phyloP scores from a whole-genome alignment of 1,140 invertebrate species.

The Pissodes strobi region DNA sequence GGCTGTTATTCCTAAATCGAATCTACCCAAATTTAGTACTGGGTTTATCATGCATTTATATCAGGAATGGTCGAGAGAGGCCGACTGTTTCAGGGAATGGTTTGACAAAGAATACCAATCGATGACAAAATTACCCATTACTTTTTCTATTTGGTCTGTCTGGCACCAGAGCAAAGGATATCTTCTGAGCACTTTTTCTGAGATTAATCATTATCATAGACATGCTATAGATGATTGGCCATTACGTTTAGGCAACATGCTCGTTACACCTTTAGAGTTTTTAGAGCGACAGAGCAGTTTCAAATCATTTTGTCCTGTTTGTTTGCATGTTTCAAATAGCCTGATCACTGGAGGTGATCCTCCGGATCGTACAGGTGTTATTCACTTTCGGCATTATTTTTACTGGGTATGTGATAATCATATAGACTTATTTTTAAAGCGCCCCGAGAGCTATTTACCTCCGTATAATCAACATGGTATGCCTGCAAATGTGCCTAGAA shows the following conservation, averaged over 20 bases:
- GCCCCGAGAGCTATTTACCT: conserved; percentile 55
- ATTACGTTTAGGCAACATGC: conserved; percentile 48
- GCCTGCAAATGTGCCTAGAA: conserved; percentile 58
- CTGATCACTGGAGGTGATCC: conserved; percentile 55
- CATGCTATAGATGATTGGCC: conserved; percentile 47
- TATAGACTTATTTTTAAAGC: conserved; percentile 53
- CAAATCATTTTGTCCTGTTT: conserved; percentile 62
- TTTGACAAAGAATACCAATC: conserved; percentile 61
- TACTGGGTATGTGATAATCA: conserved; percentile 65
- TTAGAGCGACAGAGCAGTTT: conserved; percentile 57
- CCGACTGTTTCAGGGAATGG: conserved; percentile 55
- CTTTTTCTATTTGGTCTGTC: conserved; percentile 58
- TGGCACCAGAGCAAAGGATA: conserved; percentile 54
- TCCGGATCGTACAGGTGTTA: conserved; percentile 59
- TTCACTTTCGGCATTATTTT: conserved; percentile 59
- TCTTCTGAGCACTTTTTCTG: conserved; percentile 47
- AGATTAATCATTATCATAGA: conserved; percentile 46
- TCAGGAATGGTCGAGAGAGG: conserved; percentile 53
- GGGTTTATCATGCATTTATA: conserved; percentile 57
- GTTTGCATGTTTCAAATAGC: conserved; percentile 55
- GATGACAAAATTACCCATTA: conserved; percentile 49
- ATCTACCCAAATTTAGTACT: conserved; percentile 53
- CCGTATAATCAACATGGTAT: conserved; percentile 49
- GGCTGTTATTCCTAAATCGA: conserved; percentile 41
- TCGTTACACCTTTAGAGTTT: conserved; percentile 59